These are phyloP conservation scores for Platysteira castanea DNA, from an alignment of 2,113 vertebrate genomes.

Conservation along the genomic window DNA sequence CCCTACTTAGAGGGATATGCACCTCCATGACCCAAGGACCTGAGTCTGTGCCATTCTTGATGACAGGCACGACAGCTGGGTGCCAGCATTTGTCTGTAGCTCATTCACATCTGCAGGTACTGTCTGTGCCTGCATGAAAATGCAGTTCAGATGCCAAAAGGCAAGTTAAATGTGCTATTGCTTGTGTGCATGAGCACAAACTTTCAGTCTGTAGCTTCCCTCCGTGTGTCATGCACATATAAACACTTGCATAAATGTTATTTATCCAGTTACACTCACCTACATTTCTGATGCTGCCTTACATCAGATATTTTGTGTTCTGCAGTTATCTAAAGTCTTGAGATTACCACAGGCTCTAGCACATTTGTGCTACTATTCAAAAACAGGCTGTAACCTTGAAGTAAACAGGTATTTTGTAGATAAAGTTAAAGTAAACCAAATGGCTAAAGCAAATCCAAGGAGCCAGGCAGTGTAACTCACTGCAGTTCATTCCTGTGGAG, in stretches of 20 bases:
- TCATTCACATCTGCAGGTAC: background rate
- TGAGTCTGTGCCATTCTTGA: background rate
- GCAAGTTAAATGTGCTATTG: background rate
- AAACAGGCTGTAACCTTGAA: background rate
- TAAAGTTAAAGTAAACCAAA: slow-evolving; percentile 19
- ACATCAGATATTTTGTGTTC: background rate
- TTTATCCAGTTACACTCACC: too few species aligned
- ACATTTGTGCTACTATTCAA: background rate
- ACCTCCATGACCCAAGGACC: background rate
- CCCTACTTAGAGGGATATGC: background rate
- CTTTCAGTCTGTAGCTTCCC: background rate
- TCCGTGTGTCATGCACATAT: fast-evolving
- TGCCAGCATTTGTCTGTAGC: background rate
- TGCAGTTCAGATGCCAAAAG: background rate
- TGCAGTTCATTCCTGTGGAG: background rate
- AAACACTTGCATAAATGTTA: background rate
- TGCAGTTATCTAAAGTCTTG: background rate
- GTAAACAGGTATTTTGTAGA: background rate
- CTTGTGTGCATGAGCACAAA: background rate
- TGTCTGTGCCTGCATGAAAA: background rate
- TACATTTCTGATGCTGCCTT: background rate
- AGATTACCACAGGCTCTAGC: background rate
- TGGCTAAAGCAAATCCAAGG: background rate
- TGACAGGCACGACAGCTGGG: background rate
- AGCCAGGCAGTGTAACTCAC: background rate